Base-by-base conservation (phyloP, 2,797 vertebrate genomes). In the Gobionotothen gibberifrons region DNA sequence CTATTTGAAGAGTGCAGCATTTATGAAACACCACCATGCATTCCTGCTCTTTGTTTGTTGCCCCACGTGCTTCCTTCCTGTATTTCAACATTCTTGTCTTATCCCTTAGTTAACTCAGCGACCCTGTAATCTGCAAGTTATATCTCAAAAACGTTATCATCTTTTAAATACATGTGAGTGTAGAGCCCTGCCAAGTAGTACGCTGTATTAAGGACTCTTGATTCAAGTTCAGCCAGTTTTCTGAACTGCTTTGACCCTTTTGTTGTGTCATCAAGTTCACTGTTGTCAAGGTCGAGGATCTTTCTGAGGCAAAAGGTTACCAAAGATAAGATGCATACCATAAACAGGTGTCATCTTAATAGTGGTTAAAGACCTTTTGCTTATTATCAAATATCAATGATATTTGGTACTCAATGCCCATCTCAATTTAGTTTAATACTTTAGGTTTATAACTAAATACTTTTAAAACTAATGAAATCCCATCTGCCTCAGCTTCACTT, bases 271-370 rank as follows among this genome's bases (percentile, higher is more conserved):
- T 39, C 56, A 46, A 19, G 59, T 72, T 78, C 21, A 29, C 40
- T 44, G 32, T 63, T 63, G 57, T 32, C 17, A 59, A 36, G 32
- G 53, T 22, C 9, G 9, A 55, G 4, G 57, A 73, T 29, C 19
- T 9, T 73, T 43, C 21, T 15, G 40, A 65, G 42, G 58, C 52
- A 16, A 53, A 53, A 21, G 54, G 61, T 72, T 29, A 54, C n/a
- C 26, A 47, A 55, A 78, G 75, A 87, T 83, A 63, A 74, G 67
- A 67, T 61, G 58, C n/a, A 48, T 16, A 15, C 32, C 39, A 75
- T 72, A 65, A 82, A 84, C 15, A 0, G 13, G 3, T 17, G 16
- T 21, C 32, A 36, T 36, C 32, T 36, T 36, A 36, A 36, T 9
- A 36, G 32, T 7, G 1, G 6, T 36, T 36, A 36, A 36, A 36